Evolutionary conservation across 2,797 vertebrate genomes (phyloP).

Genomic region (Hemibagrus guttatus): DNA sequence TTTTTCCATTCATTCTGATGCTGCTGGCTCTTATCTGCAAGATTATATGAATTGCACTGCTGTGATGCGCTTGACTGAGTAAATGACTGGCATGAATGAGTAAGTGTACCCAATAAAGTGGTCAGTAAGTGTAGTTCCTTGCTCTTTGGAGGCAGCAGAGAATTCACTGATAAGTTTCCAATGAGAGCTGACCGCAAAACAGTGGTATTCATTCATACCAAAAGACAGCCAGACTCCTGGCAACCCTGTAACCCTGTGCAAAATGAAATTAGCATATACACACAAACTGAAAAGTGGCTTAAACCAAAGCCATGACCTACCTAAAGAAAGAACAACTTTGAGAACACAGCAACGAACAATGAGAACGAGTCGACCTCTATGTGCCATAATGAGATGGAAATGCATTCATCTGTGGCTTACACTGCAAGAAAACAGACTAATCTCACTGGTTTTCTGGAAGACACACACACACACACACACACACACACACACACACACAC

Average conservation of each 20-base stretch:
- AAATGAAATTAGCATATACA: slow-evolving; percentile 19
- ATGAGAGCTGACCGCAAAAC: background rate
- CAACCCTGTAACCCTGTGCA: slow-evolving; percentile 1
- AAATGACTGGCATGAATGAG: too few relatives aligned
- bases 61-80: too few relatives aligned
- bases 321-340: slow-evolving; percentile 6
- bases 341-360: background rate
- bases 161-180: background rate
- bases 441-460: background rate
- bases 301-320: background rate
- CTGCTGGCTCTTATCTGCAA: too few relatives aligned
- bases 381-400: slow-evolving; percentile 49
- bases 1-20: too few relatives aligned
- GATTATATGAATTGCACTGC: too few relatives aligned
- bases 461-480: too few relatives aligned
- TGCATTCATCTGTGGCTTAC: slow-evolving; percentile 42
- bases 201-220: background rate
- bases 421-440: slow-evolving; percentile 20
- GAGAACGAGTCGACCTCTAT: slow-evolving; percentile 8
- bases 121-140: background rate
- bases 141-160: background rate
- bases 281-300: background rate
- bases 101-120: too few relatives aligned
- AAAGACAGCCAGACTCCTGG: slow-evolving; percentile 4
- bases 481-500: background rate